Conservation (phyloP, 2,113 vertebrate species). For the Rhinichthys klamathensis region DNA sequence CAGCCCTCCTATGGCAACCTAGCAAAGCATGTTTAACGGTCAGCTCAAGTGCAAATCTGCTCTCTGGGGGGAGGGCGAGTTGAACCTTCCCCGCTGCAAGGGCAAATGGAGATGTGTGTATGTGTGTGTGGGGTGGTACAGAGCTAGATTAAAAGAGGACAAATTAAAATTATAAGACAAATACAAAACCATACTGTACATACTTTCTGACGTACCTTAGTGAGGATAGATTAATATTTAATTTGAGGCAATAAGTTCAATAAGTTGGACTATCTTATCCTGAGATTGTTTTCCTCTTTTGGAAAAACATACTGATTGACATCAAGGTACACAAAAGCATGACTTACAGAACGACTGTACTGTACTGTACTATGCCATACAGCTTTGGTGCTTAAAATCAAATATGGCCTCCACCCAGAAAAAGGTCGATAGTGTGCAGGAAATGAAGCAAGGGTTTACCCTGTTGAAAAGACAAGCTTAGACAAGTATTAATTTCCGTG, state of each 20-base stretch:
- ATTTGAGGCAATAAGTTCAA: neutral
- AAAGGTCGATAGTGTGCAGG: neutral
- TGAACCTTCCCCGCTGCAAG: conserved; percentile 62
- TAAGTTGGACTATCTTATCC: neutral
- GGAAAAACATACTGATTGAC: neutral
- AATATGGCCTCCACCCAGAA: neutral
- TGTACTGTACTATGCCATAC: neutral
- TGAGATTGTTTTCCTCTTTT: neutral
- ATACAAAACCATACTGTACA: neutral
- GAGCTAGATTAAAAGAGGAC: conserved; percentile 16
- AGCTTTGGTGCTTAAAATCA: neutral
- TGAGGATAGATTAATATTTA: neutral
- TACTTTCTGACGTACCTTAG: neutral
- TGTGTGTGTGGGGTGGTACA: conserved; percentile 37
- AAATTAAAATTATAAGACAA: neutral
- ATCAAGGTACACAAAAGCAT: neutral
- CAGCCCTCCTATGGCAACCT: conserved; percentile 67
- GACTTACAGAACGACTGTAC: neutral
- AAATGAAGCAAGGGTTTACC: neutral
- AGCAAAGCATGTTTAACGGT: conserved; percentile 73
- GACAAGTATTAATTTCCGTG: neutral
- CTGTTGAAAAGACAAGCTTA: neutral
- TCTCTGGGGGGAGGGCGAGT: conserved; percentile 64
- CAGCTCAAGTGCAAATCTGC: conserved; percentile 65
- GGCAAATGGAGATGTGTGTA: conserved; percentile 61